phyloP scores from a whole-genome alignment of 2,113 vertebrate species.

The Scartelaos histophorus region DNA sequence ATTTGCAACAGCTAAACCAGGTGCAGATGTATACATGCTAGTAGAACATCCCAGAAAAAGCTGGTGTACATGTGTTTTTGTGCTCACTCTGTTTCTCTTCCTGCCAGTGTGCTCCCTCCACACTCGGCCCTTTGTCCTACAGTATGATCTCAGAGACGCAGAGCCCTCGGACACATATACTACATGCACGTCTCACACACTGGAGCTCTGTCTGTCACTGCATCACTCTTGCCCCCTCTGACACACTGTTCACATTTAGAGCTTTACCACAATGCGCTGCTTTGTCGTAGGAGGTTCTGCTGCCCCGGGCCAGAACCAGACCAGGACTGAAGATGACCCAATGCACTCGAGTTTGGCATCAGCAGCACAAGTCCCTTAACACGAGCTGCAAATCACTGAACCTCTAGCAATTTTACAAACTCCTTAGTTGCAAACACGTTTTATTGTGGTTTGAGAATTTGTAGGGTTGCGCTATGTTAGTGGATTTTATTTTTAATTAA shows the following conservation, averaged over 20 bases:
- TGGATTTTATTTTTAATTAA: neutral
- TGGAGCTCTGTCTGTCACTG: slow-evolving; percentile 69
- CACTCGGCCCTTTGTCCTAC: slow-evolving; percentile 76
- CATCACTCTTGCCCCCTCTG: slow-evolving; percentile 57
- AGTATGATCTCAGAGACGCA: slow-evolving; percentile 75
- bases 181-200: slow-evolving; percentile 37
- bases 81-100: slow-evolving; percentile 59
- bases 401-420: neutral
- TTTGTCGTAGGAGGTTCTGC: slow-evolving; percentile 64
- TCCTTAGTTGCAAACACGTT: neutral
- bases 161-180: slow-evolving; percentile 43
- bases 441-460: neutral
- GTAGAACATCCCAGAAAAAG: slow-evolving; percentile 7
- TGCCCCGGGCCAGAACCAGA: slow-evolving; percentile 55
- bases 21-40: slow-evolving; percentile 13
- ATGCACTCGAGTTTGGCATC: slow-evolving; percentile 29
- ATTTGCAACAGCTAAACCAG: slow-evolving; percentile 24
- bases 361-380: slow-evolving; percentile 16
- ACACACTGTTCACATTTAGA: slow-evolving; percentile 77
- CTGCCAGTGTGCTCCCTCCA: slow-evolving; percentile 56
- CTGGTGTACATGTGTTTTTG: slow-evolving; percentile 56
- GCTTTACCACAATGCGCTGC: slow-evolving; percentile 71
- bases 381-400: neutral
- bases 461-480: neutral
- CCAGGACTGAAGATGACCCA: slow-evolving; percentile 19